Conservation (phyloP, 2,888 invertebrate species). For the Boloria euphrosyne region DNA sequence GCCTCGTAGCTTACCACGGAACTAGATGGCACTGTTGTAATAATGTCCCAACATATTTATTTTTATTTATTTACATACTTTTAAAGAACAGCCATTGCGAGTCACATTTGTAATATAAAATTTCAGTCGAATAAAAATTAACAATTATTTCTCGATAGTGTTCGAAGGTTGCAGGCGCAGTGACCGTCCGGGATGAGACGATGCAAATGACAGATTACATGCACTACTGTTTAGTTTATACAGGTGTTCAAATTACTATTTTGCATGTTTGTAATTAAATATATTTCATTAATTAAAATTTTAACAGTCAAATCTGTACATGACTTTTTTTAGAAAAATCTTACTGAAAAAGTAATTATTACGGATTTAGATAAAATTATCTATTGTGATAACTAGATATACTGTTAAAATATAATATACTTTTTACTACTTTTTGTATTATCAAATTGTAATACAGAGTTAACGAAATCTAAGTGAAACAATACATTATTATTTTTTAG, state of each 20-base stretch:
- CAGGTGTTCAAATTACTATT: slow-evolving; percentile 34
- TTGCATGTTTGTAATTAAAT: background rate
- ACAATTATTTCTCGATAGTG: slow-evolving; percentile 18
- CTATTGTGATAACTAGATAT: too few species aligned
- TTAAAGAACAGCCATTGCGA: too few species aligned
- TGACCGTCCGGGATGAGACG: slow-evolving; percentile 64
- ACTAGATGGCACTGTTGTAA: too few species aligned
- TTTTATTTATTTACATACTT: too few species aligned
- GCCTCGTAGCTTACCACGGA: too few species aligned
- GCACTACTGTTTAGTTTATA: slow-evolving; percentile 39
- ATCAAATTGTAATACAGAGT: background rate
- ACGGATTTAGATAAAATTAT: too few species aligned
- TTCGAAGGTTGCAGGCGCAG: slow-evolving; percentile 38
- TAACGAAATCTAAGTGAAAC: background rate
- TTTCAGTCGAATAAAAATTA: background rate
- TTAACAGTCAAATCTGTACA: too few species aligned
- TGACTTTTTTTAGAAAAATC: too few species aligned
- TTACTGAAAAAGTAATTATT: too few species aligned
- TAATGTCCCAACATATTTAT: too few species aligned
- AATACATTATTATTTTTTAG: too few species aligned
- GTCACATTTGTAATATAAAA: background rate
- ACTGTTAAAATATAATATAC: too few species aligned
- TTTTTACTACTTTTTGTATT: background rate
- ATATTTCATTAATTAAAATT: background rate
- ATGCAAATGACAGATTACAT: slow-evolving; percentile 60